A percentile compares a stretch with the other conserved stretches of the same genome.
Evolutionary conservation across 1,140 invertebrate species (phyloP).

Genomic region (Drosophila nannoptera): DNA sequence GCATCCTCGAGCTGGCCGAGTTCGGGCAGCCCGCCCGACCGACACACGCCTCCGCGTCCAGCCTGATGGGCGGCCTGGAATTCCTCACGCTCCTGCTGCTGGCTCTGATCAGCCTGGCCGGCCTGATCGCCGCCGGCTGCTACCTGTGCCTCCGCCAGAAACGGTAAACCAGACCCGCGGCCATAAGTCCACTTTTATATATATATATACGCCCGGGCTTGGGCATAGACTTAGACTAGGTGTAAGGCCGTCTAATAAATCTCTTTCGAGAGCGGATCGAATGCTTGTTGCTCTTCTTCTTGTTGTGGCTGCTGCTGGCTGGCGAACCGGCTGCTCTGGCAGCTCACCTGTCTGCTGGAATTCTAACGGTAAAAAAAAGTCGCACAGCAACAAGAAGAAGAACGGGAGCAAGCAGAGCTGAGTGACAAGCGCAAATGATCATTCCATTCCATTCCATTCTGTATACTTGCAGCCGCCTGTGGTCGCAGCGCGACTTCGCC

Average conservation of each 20-base stretch:
- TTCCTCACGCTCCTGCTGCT: conserved; percentile 88
- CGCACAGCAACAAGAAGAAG: conserved; percentile 35
- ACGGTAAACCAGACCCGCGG: conserved; percentile 80
- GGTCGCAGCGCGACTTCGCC: conserved; percentile 74
- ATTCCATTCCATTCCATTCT: not conserved
- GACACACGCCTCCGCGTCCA: conserved; percentile 45
- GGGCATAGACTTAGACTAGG: conserved; percentile 11
- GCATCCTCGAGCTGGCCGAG: conserved; percentile 82
- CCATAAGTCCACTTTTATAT: too few species aligned
- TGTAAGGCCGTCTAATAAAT: conserved; percentile 61
- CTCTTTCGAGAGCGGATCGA: conserved; percentile 46
- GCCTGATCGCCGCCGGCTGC: conserved; percentile 87
- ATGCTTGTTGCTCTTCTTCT: conserved; percentile 45
- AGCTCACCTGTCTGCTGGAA: conserved; percentile 54
- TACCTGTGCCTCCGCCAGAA: conserved; percentile 86
- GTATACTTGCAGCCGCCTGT: conserved; percentile 44
- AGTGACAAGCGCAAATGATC: conserved; percentile 33
- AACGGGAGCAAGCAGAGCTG: conserved; percentile 27
- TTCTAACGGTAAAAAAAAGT: conserved; percentile 72
- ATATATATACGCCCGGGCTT: too few species aligned
- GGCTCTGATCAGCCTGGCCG: conserved; percentile 88
- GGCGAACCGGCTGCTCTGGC: conserved; percentile 48
- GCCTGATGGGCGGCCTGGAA: conserved; percentile 85
- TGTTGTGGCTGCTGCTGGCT: conserved; percentile 9
- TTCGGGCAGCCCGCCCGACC: conserved; percentile 75